Percentiles rank a stretch among this genome's conserved stretches.
phyloP scores from a whole-genome alignment of 2,888 invertebrate species.

The Cephalotes varians region DNA sequence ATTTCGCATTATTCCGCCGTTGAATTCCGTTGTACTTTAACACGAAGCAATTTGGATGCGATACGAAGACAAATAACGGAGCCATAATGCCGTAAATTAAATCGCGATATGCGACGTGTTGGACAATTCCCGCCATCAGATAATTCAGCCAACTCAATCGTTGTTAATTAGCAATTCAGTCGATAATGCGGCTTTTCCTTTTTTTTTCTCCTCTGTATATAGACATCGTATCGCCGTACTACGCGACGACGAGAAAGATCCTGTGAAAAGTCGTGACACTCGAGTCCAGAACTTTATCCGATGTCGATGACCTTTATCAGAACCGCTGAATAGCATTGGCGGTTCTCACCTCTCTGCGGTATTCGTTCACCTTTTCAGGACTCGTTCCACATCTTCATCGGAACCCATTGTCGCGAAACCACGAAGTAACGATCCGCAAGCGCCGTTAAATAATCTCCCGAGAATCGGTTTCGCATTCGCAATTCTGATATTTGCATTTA shows the following conservation, averaged over 20 bases:
- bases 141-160: constrained; percentile 24
- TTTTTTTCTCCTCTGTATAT: neutral
- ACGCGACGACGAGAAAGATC: constrained; percentile 1
- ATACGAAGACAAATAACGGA: constrained; percentile 40
- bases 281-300: constrained; percentile 44
- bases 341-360: constrained; percentile 53
- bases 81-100: constrained; percentile 39
- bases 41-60: constrained; percentile 28
- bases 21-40: neutral
- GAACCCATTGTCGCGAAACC: constrained; percentile 37
- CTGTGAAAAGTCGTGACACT: constrained; percentile 57
- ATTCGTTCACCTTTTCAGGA: constrained; percentile 53
- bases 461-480: constrained; percentile 14
- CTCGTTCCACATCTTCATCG: constrained; percentile 48
- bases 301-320: constrained; percentile 57
- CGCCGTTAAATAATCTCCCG: constrained; percentile 31
- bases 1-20: constrained; percentile 44
- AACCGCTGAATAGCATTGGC: constrained; percentile 56
- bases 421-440: constrained; percentile 27
- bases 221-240: neutral
- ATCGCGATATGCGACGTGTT: constrained; percentile 19
- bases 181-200: constrained; percentile 19
- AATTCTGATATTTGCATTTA: neutral
- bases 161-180: constrained; percentile 52
- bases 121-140: constrained; percentile 9